Base-by-base conservation (phyloP, 2,113 vertebrate genomes). In the Dromiciops gliroides region DNA sequence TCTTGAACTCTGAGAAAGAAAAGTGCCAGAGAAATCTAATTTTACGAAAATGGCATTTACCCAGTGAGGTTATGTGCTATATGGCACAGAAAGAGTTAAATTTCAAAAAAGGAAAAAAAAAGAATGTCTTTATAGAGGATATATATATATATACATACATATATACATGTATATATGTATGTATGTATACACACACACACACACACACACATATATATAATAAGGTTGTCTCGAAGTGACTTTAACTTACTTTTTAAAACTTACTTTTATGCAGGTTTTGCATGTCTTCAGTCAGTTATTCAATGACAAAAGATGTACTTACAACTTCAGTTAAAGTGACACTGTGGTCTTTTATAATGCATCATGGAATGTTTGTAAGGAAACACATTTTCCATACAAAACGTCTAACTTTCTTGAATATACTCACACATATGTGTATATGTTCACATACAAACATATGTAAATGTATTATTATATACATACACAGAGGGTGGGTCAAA, bases 251-350 rank as follows among this genome's bases (percentile, higher is more conserved):
- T 95, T 50, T 93, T n/a, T n/a, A n/a, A n/a, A n/a, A n/a, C n/a
- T n/a, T n/a, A n/a, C n/a, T n/a, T n/a, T 94, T 49, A 90, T 49
- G 3, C 89, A 75, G 90, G 2, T 94, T 94, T 94, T 92, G 1
- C 28, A 47, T 0, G 19, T 95, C 91, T 93, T 12, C 93, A 90
- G 89, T 28, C 48, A 44, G 91, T 60, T 97, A 94, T 51, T 90
- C 93, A 3, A 1, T 8, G n/a, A 47, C 19, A 0, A 93, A 95
- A 95, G 89, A 50, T n/a, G 48, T 95, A 53, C 11, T 14, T 92
- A 95, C 0, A 95, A 92, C 0, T 3, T 95, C 96, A 98, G n/a
- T 2, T 31, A 83, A 97, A 90, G 75, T 92, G 97, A 95, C 75
- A 94, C 92, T 95, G 90, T 50, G 94, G 48, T 51, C 24, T 44